Evolutionary conservation across 2,797 vertebrate genomes (phyloP), one percentile per base, ranked within the genome.

Genomic region (Dendrocincla tyrannina): DNA sequence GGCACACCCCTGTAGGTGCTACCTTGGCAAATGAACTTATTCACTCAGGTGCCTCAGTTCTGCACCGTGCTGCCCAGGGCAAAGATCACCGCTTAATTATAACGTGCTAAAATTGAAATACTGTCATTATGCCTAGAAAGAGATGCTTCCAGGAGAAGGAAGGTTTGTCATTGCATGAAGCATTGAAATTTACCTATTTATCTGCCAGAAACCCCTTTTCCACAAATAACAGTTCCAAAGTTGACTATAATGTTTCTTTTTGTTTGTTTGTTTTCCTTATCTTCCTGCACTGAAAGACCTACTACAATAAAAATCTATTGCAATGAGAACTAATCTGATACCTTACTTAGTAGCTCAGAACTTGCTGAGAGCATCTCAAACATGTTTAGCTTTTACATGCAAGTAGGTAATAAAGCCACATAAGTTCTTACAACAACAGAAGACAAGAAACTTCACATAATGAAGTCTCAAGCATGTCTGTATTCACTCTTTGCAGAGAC

Each of bases 381-480:
- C 19, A 58, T 32, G 22, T 16, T 55, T 24, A 75, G 24, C 7
- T 67, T n/a, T 78, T 53, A 72, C 35, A 68, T 27, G 14, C 13
- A 44, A 67, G 17, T 10, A 30, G 9, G 11, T 24, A 79, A 82
- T 32, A 77, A 85, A 70, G 44, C 3, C 27, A 41, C 9, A 2
- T 7, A 55, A 41, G 19, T 49, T 67, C 9, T 70, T 81, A 47
- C 59, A 79, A 39, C 27, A 42, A 39, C 4, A 7, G 15, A 30
- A 25, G 44, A 60, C 13, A 75, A 56, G 41, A 17, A 69, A n/a
- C 19, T 89, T 55, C 27, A 55, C 11, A 33, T 27, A 50, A 8
- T 37, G 58, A 67, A 59, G 37, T 46, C 18, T 42, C 20, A 27
- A 68, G 17, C 27, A 68, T 0, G 0, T 62, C 23, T 46, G 4